phyloP scores from a whole-genome alignment of 2,888 invertebrate species.

The Nymphalis polychloros region DNA sequence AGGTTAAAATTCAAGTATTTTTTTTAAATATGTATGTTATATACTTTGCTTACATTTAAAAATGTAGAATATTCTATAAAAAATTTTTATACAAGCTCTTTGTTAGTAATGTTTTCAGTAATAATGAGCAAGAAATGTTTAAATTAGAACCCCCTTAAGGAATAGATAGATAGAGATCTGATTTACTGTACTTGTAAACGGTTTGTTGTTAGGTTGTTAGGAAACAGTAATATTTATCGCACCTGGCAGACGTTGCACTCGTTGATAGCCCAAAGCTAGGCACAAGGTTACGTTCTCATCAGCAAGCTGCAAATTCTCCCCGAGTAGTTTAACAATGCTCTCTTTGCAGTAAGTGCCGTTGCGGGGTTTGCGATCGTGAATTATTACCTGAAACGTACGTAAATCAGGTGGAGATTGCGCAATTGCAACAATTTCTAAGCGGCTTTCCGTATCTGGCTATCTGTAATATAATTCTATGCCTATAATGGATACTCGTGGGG shows the following conservation, averaged over 20 bases:
- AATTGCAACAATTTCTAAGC: slow-evolving; percentile 13
- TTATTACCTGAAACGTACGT: slow-evolving; percentile 64
- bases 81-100: no score
- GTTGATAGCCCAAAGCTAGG: slow-evolving; percentile 74
- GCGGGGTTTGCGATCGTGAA: slow-evolving; percentile 75
- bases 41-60: no score
- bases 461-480: no score
- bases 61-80: neutral
- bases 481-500: no score
- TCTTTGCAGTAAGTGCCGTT: slow-evolving; percentile 78
- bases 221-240: slow-evolving; percentile 31
- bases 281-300: slow-evolving; percentile 77
- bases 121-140: no score
- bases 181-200: slow-evolving; percentile 7
- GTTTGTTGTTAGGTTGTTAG: slow-evolving; percentile 5
- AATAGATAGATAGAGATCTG: neutral
- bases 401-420: slow-evolving; percentile 19
- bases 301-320: slow-evolving; percentile 73
- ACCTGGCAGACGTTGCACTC: slow-evolving; percentile 77
- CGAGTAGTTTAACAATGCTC: slow-evolving; percentile 73
- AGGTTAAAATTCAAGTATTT: no score
- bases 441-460: neutral
- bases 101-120: no score
- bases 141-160: neutral
- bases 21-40: no score